Base-by-base conservation (phyloP, 2,888 invertebrate genomes). In the Miltochrista miniata region DNA sequence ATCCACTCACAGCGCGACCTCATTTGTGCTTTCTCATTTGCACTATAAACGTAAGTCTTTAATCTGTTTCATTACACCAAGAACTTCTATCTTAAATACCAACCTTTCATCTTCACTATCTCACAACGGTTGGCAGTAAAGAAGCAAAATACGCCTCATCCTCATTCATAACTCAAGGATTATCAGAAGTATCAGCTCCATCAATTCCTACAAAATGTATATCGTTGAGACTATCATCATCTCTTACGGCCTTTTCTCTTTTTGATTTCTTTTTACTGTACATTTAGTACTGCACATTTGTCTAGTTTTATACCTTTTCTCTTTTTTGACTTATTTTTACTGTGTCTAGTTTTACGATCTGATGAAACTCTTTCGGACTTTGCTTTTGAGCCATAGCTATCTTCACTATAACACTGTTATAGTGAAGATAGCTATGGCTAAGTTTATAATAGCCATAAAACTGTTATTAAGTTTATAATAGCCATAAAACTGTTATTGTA, bases 101-200 rank as follows among this genome's bases (percentile, higher is more conserved):
- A 91, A 53, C 46, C 87, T 70, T 54, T 90, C 90, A 49, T 89
- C 87, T 54, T 89, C 88, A 49, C 65, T 79, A 90, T 54, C 79
- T 88, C 0, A 90, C 90, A 1, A 90, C 74, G 0, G 87, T 80
- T 0, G 90, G 91, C 18, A 91, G 58, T 1, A 91, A 61, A 0
- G 91, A 90, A 0, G 90, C 90, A 45, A 91, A 91, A 56, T 90
- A 91, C 0, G 90, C 90, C 51, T 91, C 91, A 51, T 91, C 90
- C 54, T 91, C 91, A 48, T 91, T 90, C 90, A 91, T 90, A 0
- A 91, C 64, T 30, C 90, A 74, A 0, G 83, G 81, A 47, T 90
- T 88, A 47, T 70, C 74, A 0, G 58, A 54, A 5, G 79, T 80
- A 2, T 81, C 80, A 0, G 83, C 65, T 53, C 79, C 83, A 2